Base-by-base conservation (phyloP, 2,113 vertebrate genomes). In the Ursus arctos region DNA sequence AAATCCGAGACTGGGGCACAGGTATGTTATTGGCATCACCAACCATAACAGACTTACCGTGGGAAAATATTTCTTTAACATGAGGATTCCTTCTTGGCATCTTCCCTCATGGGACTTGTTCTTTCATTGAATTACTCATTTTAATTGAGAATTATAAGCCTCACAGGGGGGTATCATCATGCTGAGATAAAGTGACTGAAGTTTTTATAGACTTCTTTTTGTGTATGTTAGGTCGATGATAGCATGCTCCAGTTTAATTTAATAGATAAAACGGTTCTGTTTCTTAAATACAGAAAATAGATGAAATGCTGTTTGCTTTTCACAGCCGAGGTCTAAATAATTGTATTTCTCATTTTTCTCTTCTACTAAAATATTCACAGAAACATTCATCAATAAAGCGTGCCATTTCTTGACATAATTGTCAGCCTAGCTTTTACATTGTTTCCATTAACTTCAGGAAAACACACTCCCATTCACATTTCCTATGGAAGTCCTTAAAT, bases 111-210 rank as follows among this genome's bases (percentile, higher is more conserved):
- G 85, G 6, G 97, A 97, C 87, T 96, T 98, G 36, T 98, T 98
- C 79, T 98, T 98, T 98, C 95, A 98, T 76, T 97, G 95, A 98
- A 98, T 98, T 97, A 96, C 96, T 97, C 63, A 94, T 97, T 98
- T 98, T 99, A 99, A 98, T 98, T 98, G 96, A 98, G 96, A 99
- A 98, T 98, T 98, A 97, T 98, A 95, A 98, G 98, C 92, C 97
- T 96, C 98, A 97, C 13, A 86, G 77, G 95, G 72, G 90, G 91
- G 87, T 94, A 98, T 94, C 82, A 94, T 22, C 97, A 98, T 92
- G 93, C 88, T 98, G 96, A 97, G 96, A 96, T 98, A 93, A 97
- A 98, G 98, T 98, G 53, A 98, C 49, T 63, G 91, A 87, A 31
- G 3, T 98, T 98, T 98, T 97, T 93, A 97, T 72, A 83, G 95